Evolutionary conservation across 2,888 invertebrate genomes (phyloP), one percentile per base, ranked within the genome.

Genomic region (Seira sanloemensis): DNA sequence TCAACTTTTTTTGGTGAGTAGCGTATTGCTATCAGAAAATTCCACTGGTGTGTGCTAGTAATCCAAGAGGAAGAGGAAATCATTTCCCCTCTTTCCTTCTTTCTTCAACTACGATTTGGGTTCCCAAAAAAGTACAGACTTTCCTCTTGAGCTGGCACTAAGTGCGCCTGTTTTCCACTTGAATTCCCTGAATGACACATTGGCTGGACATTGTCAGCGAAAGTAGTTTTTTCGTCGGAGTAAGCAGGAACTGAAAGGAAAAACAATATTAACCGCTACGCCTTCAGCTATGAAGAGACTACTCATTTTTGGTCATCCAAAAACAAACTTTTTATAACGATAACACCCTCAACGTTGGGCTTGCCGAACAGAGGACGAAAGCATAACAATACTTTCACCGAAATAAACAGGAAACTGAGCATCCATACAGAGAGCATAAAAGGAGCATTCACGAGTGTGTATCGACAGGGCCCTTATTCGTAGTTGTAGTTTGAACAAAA

Each of bases 111-210:
- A 12, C 37, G 37, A 37, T 37, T 24, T 46, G 27, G 58, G 24
- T 69, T 62, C 12, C 62, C 5, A 37, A 37, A 37, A 65, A 23
- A 50, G 65, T 76, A 71, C 66, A 82, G 71, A 68, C 58, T 82
- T 83, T 83, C 77, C 82, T 83, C 82, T 83, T 83, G 54, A 77
- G 77, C 72, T 72, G 65, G 77, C 82, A 83, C 73, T 83, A 83
- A 83, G 82, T 83, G 82, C 68, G 71, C 66, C 77, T 76, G 72
- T 83, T 83, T 83, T 83, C 82, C 77, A 77, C 82, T 83, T 73
- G 82, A 77, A 83, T 83, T 83, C 82, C 77, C 82, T 54, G 54
- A 83, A 77, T 83, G 82, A 83, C 82, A 83, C 82, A 83, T 83
- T 83, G 72, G 68, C 71, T 77, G 82, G 77, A 77, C 77, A 58